Evolutionary conservation across 2,888 invertebrate genomes (phyloP).

Genomic region (Orchesellides sinensis): DNA sequence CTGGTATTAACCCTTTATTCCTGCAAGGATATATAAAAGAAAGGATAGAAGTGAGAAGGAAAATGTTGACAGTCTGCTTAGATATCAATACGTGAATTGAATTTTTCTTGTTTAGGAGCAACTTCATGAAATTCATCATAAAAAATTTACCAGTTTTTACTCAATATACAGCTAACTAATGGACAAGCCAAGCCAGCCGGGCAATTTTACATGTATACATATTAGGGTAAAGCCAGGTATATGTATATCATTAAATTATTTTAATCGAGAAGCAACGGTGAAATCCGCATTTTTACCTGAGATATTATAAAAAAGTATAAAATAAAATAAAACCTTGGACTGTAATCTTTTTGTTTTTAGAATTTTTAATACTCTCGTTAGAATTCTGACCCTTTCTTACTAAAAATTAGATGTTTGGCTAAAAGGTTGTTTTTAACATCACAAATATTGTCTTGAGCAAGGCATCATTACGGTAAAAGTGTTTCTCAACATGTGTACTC

Average conservation of each 20-base stretch:
- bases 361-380: background rate
- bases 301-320: conserved; percentile 3
- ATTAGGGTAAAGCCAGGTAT: background rate
- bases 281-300: conserved; percentile 46
- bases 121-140: background rate
- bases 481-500: conserved; percentile 41
- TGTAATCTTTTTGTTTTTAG: too few relatives aligned
- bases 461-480: conserved; percentile 49
- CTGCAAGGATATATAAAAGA: background rate
- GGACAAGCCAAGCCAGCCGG: background rate
- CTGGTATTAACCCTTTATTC: too few relatives aligned
- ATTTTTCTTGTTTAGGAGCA: background rate
- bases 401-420: conserved; percentile 52
- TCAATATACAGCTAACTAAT: conserved; percentile 5
- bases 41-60: background rate
- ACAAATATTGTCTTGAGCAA: conserved; percentile 54
- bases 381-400: conserved; percentile 29
- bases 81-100: conserved; percentile 3
- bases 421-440: conserved; percentile 53
- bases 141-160: conserved; percentile 4
- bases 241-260: conserved; percentile 31
- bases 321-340: too few relatives aligned
- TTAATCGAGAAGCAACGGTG: conserved; percentile 44
- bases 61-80: conserved; percentile 1
- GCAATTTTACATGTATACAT: too few relatives aligned